Base-by-base conservation (phyloP, 2,797 vertebrate species). In the Lophotriccus pileatus region DNA sequence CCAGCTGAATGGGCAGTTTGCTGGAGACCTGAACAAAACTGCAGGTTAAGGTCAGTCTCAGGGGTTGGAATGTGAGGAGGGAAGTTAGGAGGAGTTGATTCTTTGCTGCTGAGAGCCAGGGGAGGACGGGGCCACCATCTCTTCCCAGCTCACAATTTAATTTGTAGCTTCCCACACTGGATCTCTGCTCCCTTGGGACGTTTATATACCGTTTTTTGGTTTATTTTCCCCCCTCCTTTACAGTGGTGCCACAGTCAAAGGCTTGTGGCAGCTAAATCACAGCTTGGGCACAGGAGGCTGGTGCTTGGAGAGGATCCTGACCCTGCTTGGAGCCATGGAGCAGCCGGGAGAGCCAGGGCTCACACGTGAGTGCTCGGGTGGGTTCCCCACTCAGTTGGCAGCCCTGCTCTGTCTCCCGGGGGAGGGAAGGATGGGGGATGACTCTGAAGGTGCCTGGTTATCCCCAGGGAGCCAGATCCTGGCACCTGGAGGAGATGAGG, bases 1-100 rank as follows among this genome's bases (percentile, higher is more conserved):
- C 23, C 43, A 63, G 93, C 90, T 91, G 95, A 95, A 69, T 41
- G 59, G 56, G 90, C 70, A 56, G 74, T 82, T 84, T 94, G 59
- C 93, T 90, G 74, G 74, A 22, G 90, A 66, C 77, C 82, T 4
- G 10, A 55, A 78, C 17, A 50, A 50, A 90, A 79, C 79, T 32
- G 44, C 59, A 30, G 74, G 86, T 63, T 90, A 90, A 95, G 93
- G 86, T 95, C 95, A 92, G 67, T 67, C 34, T 52, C 66, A 2
- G 19, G 70, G 73, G n/a, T 7, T 47, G 66, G 90, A 87, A 84
- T 34, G 69, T 58, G 70, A 52, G 44, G 59, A n/a, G 83, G 83
- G 62, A 75, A 46, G 52, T 70, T 5, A 36, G 59, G 5, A 72
- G 32, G 68, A 67, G 69, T 44, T 1, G 4, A 39, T 24, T 36